Conservation (phyloP, 2,113 vertebrate genomes). For the Tonatia bakeri region DNA sequence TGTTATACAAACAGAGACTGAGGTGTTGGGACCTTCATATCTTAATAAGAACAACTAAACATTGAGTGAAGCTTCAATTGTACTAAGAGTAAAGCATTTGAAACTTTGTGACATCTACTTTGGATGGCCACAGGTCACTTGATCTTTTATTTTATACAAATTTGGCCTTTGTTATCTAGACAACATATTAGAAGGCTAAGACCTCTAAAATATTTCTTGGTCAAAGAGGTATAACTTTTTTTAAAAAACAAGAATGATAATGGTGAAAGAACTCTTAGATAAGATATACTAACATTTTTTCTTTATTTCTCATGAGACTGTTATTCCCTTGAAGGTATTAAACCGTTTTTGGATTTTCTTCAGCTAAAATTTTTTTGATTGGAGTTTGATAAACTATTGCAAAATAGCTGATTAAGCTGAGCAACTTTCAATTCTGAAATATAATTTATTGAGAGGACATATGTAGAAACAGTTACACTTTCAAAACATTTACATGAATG, state of each 20-base stretch:
- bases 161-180: not conserved
- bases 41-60: not conserved
- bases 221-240: not conserved
- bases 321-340: not conserved
- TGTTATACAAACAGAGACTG: not conserved
- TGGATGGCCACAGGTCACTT: not conserved
- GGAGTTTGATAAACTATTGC: not conserved
- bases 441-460: not conserved
- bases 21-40: not conserved
- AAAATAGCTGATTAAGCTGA: constrained; percentile 15
- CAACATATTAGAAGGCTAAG: not conserved
- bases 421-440: not conserved
- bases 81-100: not conserved
- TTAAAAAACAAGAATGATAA: not conserved
- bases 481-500: not conserved
- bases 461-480: not conserved
- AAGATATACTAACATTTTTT: not conserved
- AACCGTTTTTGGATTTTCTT: not conserved
- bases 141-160: not conserved
- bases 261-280: not conserved
- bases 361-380: not conserved
- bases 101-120: not conserved
- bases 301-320: not conserved
- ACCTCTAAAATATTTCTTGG: not conserved
- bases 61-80: not conserved